These are phyloP conservation scores for Rhingia campestris DNA, from an alignment of 2,888 invertebrate species.

Conservation along the genomic window DNA sequence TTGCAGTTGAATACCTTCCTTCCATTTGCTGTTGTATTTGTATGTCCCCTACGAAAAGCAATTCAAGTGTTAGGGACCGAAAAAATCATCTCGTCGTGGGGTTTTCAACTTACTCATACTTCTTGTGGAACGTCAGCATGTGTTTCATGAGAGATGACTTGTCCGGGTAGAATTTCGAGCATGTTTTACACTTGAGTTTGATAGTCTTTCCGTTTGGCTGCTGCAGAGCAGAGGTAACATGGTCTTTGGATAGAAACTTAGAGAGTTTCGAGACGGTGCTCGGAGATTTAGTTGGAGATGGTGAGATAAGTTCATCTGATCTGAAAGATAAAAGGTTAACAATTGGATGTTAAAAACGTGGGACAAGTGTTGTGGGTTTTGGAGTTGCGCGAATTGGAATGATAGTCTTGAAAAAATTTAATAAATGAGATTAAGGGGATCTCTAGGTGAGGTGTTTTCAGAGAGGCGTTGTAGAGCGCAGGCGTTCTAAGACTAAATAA, in stretches of 20 bases:
- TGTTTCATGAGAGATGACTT: slow-evolving; percentile 69
- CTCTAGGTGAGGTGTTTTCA: too few relatives aligned
- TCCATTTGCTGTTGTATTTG: slow-evolving; percentile 25
- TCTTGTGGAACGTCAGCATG: slow-evolving; percentile 64
- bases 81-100: background rate
- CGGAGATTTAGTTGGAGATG: slow-evolving; percentile 42
- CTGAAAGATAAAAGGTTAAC: slow-evolving; percentile 29
- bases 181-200: slow-evolving; percentile 65
- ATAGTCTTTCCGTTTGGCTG: slow-evolving; percentile 60
- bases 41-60: background rate
- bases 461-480: too few relatives aligned
- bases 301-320: slow-evolving; percentile 40
- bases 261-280: slow-evolving; percentile 45
- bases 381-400: background rate
- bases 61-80: background rate
- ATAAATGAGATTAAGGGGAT: too few relatives aligned
- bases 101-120: slow-evolving; percentile 50
- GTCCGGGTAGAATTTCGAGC: slow-evolving; percentile 67
- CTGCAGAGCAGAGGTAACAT: slow-evolving; percentile 11
- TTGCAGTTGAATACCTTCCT: slow-evolving; percentile 69
- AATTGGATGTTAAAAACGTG: background rate
- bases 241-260: slow-evolving; percentile 42
- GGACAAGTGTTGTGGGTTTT: background rate
- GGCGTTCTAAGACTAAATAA: too few relatives aligned
- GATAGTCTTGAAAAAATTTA: background rate